phyloP scores from a whole-genome alignment of 2,797 vertebrate genomes.

The Argyrosomus regius region DNA sequence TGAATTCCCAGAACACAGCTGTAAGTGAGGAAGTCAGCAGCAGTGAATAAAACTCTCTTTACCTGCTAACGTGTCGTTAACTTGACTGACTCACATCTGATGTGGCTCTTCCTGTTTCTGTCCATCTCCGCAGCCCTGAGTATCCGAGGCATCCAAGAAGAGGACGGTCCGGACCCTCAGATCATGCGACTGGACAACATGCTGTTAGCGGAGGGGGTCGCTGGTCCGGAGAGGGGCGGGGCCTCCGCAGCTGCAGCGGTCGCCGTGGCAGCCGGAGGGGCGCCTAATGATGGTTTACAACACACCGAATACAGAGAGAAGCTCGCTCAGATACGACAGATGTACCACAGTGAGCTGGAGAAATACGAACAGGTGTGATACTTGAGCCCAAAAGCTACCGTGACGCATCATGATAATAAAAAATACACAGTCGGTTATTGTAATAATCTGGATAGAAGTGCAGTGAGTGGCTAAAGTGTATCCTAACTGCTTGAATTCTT shows the following conservation, averaged over 20 bases:
- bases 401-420: too few relatives aligned
- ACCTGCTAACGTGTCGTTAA: not conserved
- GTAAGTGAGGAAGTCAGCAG: not conserved
- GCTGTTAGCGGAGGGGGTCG: constrained; percentile 86
- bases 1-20: not conserved
- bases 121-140: constrained; percentile 74
- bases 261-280: constrained; percentile 79
- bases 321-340: constrained; percentile 86
- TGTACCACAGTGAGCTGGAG: constrained; percentile 87
- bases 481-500: not conserved
- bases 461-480: too few relatives aligned
- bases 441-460: too few relatives aligned
- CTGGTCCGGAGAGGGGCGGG: constrained; percentile 83
- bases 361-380: constrained; percentile 86
- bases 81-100: not conserved
- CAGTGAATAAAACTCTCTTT: not conserved
- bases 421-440: too few relatives aligned
- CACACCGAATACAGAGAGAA: constrained; percentile 87
- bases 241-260: constrained; percentile 77
- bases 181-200: constrained; percentile 86
- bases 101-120: not conserved
- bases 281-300: constrained; percentile 81
- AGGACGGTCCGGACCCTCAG: constrained; percentile 82
- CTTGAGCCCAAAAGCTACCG: not conserved
- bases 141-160: constrained; percentile 80